Evolutionary conservation across 92 coral and sea anemone genomes (phyloP).

Genomic region (Umimayanthus chanpuru): DNA sequence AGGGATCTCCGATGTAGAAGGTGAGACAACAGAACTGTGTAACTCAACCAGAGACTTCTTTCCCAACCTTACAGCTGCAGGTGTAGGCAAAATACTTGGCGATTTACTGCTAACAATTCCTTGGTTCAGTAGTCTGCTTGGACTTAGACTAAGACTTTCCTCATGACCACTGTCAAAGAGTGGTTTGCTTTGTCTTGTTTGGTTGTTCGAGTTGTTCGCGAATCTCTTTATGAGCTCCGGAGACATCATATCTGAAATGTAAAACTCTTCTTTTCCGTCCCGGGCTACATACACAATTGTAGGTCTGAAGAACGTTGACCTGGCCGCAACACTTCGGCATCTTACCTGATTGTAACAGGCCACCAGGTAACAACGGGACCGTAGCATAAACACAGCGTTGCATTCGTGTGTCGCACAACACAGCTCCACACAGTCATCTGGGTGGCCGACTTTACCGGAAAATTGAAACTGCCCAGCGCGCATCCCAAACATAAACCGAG

Average conservation of each 20-base stretch:
- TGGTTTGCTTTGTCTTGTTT: neutral
- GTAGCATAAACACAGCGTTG: constrained; percentile 82
- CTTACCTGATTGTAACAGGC: constrained; percentile 65
- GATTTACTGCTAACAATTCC: neutral
- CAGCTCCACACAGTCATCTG: constrained; percentile 69
- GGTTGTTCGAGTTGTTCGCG: neutral
- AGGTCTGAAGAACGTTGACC: constrained; percentile 73
- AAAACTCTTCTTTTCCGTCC: constrained; percentile 51
- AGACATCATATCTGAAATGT: constrained; percentile 68
- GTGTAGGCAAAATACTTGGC: neutral
- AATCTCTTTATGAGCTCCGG: constrained; percentile 26
- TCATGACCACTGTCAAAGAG: too few relatives aligned
- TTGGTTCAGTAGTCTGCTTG: neutral
- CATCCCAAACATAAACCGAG: constrained; percentile 76
- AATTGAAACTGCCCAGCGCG: constrained; percentile 85
- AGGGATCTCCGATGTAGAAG: neutral
- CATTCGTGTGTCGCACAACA: constrained; percentile 80
- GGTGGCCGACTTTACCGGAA: constrained; percentile 66
- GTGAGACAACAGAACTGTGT: neutral
- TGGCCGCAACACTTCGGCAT: constrained; percentile 74
- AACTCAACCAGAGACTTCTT: neutral
- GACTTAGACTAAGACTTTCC: neutral
- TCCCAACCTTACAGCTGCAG: neutral
- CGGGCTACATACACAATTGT: constrained; percentile 73
- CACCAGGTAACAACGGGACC: constrained; percentile 78